Evolutionary conservation across 1,140 invertebrate species (phyloP), one percentile per base, ranked within the genome.

Genomic region (Saccostrea echinata): DNA sequence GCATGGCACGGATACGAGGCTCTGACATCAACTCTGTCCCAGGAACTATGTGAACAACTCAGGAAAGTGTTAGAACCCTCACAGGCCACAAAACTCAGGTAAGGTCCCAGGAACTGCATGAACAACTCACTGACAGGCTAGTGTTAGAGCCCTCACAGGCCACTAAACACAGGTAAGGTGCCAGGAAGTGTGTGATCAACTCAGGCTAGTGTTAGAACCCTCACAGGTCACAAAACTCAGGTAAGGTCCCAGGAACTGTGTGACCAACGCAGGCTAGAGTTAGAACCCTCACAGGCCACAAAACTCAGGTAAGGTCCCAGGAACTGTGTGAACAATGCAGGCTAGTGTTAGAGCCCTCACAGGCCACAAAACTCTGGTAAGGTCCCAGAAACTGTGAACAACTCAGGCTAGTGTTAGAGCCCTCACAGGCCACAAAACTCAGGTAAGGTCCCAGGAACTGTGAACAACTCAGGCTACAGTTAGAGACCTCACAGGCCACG

Each of bases 11-110:
- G 94, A 84, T 95, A 96, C 89, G 95, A 96, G 88, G 89, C 95
- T 0, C 93, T 97, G 12, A 97, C 97, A 0, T 95, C 96, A 8
- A 93, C 94, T 18, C 95, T 98, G 8, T 97, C 99, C 0, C 96
- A 98, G 85, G 97, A 99, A 88, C 95, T 99, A 9, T 98, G 98
- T 90, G 98, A 99, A 95, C 97, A 99, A 93, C 95, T 99, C 51
- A 95, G 99, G 83, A 95, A 99, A 0, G 97, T 99, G 61, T 95
- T 99, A 21, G 98, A 99, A 95, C 99, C 99, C 0, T 99, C 98
- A 0, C 97, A 98, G 92, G 97, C 98, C 0, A 97, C 98, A 0
- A 97, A 98, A 90, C 95, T 99, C 12, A 98, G 94, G 95, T 96
- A 92, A 84, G 92, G 21, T 43, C 85, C 24, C 71, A 16, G 11